Evolutionary conservation across 1,140 invertebrate genomes (phyloP), one percentile per base, ranked within the genome.

Genomic region (Aphidius ervi): DNA sequence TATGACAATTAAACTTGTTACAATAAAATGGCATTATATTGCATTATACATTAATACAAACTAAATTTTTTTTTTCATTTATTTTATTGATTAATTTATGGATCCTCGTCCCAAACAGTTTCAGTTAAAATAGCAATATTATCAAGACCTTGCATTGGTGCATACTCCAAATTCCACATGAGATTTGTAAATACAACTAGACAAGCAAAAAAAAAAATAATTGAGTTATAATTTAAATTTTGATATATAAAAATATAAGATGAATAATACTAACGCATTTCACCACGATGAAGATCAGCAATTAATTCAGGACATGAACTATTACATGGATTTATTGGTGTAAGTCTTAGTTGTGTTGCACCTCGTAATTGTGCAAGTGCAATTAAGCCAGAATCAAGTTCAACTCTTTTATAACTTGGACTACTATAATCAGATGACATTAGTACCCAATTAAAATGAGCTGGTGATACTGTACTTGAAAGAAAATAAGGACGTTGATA

Each of bases 361-460:
- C 91, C 91, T 62, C 84, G 82, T 23, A 93, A 69, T 70, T 93
- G 91, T 5, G 87, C 86, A 64, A 92, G 75, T 47, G 90, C 82
- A n/a, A 91, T 83, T 20, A 91, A 70, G 9, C 83, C 87, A 42
- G 86, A 82, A 67, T 86, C 82, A 9, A 89, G 74, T 58, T 89
- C 85, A n/a, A 92, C 82, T 67, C 81, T 82, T 74, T 92, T 92
- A 67, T 85, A 90, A 63, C 86, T 85, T 40, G 85, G 84, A 7
- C 86, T 85, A 41, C 85, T 85, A 68, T 91, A 93, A 63, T 90
- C 85, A 39, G 87, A 87, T 0, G 89, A 92, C 74, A 93, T 83
- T 1, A 93, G 73, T 5, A 94, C 77, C 90, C 90, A 93, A 70
- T 90, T 93, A 65, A 89, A 88, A 64, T 90, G 86, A 0, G 88